Conservation (phyloP, 1,140 invertebrate genomes). For the Drosophila sucinea region DNA sequence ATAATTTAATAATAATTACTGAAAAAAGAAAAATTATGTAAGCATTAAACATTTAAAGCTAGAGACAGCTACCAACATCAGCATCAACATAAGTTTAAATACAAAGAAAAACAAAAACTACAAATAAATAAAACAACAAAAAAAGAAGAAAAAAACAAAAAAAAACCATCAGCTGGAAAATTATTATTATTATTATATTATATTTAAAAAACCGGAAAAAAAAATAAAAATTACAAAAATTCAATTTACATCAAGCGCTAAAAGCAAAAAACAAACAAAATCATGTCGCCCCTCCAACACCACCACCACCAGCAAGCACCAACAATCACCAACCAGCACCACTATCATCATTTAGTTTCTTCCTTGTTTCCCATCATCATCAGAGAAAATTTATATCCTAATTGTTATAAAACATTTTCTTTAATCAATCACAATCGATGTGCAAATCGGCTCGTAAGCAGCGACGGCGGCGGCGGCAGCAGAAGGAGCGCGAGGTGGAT, state of each 20-base stretch:
- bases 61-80: slow-evolving; percentile 78
- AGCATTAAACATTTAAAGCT: slow-evolving; percentile 79
- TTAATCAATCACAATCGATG: slow-evolving; percentile 7
- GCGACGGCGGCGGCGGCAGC: background rate
- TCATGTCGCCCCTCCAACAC: background rate
- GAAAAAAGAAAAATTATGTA: slow-evolving; percentile 72
- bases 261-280: slow-evolving; percentile 27
- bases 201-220: slow-evolving; percentile 79
- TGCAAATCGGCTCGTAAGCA: background rate
- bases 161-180: slow-evolving; percentile 78
- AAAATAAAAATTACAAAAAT: slow-evolving; percentile 77
- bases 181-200: slow-evolving; percentile 81
- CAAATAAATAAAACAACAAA: slow-evolving; percentile 60
- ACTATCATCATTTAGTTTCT: background rate
- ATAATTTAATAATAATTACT: slow-evolving; percentile 81
- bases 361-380: background rate
- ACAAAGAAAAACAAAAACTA: slow-evolving; percentile 73
- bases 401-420: slow-evolving; percentile 8
- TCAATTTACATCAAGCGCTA: slow-evolving; percentile 52
- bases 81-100: slow-evolving; percentile 81
- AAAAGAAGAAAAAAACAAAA: slow-evolving; percentile 67
- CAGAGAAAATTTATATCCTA: background rate
- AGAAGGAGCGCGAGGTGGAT: background rate
- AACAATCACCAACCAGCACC: background rate
- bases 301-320: background rate